Percentiles rank a stretch among this genome's conserved stretches.
Conservation (phyloP, 2,888 invertebrate genomes). For the Lasioglossum vierecki region DNA sequence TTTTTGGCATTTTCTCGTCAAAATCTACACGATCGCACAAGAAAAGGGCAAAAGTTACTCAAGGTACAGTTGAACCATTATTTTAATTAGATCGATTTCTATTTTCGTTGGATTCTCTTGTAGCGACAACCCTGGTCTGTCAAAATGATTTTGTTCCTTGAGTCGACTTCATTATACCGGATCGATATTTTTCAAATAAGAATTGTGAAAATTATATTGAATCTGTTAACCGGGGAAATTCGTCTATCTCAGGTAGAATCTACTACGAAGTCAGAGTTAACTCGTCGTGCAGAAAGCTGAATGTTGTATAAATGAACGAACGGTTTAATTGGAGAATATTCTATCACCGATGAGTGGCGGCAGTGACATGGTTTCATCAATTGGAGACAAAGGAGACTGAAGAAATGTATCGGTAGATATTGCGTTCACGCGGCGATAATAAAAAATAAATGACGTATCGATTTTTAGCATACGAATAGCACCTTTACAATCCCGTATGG, state of each 20-base stretch:
- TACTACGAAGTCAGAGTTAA: background rate
- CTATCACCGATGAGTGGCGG: background rate
- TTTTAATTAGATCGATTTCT: background rate
- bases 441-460: background rate
- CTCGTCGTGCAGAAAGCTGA: background rate
- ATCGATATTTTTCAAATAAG: background rate
- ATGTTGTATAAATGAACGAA: background rate
- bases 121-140: background rate
- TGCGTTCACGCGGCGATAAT: background rate
- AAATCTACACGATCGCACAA: no score
- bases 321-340: background rate
- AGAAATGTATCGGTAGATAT: background rate
- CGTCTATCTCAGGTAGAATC: background rate
- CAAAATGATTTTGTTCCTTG: background rate
- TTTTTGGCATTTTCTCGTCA: no score
- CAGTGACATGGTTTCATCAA: background rate
- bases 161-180: background rate
- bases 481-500: background rate
- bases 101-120: background rate
- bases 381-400: background rate
- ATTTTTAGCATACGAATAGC: background rate
- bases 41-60: no score
- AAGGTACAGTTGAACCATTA: no score
- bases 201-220: constrained; percentile 11
- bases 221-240: background rate